Conservation (phyloP, 2,888 invertebrate genomes). For the Aphelenchoides bicaudatus region DNA sequence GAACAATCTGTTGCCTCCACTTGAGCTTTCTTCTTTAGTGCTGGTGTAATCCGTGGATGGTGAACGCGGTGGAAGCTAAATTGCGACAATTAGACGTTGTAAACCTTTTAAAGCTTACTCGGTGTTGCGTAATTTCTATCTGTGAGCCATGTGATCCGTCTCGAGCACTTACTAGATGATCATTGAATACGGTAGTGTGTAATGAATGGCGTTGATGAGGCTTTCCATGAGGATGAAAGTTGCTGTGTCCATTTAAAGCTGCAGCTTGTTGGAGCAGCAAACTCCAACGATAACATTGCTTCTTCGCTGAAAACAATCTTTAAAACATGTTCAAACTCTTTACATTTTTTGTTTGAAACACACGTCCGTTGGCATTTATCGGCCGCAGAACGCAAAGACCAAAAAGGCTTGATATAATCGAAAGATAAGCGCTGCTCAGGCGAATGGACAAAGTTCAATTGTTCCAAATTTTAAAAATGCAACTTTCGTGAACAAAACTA, state of each 20-base stretch:
- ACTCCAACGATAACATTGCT: slow-evolving; percentile 25
- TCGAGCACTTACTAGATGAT: slow-evolving; percentile 27
- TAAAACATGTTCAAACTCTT: background rate
- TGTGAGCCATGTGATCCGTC: slow-evolving; percentile 19
- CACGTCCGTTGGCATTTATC: too few species aligned
- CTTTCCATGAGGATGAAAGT: slow-evolving; percentile 25
- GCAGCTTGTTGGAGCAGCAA: slow-evolving; percentile 17
- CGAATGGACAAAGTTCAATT: too few species aligned
- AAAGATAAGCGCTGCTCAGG: too few species aligned
- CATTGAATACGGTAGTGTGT: slow-evolving; percentile 23
- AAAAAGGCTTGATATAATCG: too few species aligned
- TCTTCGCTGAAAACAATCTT: slow-evolving; percentile 25
- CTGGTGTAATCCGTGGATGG: slow-evolving; percentile 29
- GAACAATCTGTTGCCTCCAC: slow-evolving; percentile 31
- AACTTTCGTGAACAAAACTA: slow-evolving; percentile 22
- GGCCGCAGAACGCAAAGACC: too few species aligned
- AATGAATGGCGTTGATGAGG: slow-evolving; percentile 31
- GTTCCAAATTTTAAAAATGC: too few species aligned
- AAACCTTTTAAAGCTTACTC: too few species aligned
- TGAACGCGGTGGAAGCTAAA: slow-evolving; percentile 23
- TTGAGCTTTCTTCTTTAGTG: slow-evolving; percentile 10
- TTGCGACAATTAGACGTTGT: too few species aligned
- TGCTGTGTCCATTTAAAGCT: too few species aligned
- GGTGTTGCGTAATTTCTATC: too few species aligned
- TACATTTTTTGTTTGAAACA: too few species aligned